Conservation (phyloP, 2,797 vertebrate species). For the Phataginus tricuspis region DNA sequence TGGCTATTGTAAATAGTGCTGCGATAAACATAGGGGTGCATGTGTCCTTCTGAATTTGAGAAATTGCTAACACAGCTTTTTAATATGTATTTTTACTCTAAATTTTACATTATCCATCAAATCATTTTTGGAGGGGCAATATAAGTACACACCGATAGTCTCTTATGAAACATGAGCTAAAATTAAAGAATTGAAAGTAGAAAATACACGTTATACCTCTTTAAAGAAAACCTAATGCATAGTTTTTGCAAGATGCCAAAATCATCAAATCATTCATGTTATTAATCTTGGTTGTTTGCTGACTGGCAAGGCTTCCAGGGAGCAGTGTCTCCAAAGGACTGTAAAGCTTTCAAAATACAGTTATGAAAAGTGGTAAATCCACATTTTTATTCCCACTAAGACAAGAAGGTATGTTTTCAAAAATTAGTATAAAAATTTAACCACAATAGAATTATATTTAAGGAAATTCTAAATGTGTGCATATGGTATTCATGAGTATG, state of each 20-base stretch:
- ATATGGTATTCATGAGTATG: neutral
- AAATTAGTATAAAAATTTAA: constrained; percentile 48
- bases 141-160: constrained; percentile 49
- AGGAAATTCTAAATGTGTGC: constrained; percentile 7
- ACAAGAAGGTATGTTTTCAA: constrained; percentile 25
- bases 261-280: constrained; percentile 44
- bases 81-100: neutral
- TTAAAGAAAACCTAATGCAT: constrained; percentile 37
- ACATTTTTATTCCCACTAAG: constrained; percentile 66
- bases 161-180: constrained; percentile 23
- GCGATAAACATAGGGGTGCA: no score
- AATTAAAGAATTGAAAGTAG: constrained; percentile 45
- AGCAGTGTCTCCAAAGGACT: constrained; percentile 61
- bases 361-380: constrained; percentile 51
- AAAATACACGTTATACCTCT: neutral
- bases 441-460: constrained; percentile 2
- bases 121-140: constrained; percentile 44
- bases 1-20: no score
- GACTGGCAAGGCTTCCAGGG: constrained; percentile 51
- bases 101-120: constrained; percentile 59
- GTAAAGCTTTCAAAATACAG: constrained; percentile 52
- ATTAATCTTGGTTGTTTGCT: constrained; percentile 3
- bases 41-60: no score
- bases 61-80: neutral
- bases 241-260: constrained; percentile 41